Percentiles rank a stretch among this genome's conserved stretches.
Conservation (phyloP, 2,888 invertebrate genomes). For the Rhagophthalmus giganteus region DNA sequence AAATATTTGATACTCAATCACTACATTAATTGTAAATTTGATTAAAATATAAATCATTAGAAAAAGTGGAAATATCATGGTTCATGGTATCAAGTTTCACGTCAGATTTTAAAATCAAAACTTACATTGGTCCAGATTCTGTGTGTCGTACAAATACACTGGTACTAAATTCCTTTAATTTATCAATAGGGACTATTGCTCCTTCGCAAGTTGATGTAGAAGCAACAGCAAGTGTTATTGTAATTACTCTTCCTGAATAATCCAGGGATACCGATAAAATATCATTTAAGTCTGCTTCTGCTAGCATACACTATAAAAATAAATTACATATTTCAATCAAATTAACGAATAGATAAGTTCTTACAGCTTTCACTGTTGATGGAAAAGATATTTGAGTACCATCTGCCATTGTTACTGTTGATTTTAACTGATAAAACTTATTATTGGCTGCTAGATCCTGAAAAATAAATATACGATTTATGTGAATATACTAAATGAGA, state of each 20-base stretch:
- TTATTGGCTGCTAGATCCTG: slow-evolving; percentile 68
- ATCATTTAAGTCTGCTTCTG: slow-evolving; percentile 78
- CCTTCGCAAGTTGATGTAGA: slow-evolving; percentile 56
- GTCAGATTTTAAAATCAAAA: slow-evolving; percentile 27
- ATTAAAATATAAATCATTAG: background rate
- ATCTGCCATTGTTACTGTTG: slow-evolving; percentile 69
- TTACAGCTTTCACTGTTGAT: slow-evolving; percentile 79
- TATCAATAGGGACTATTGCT: slow-evolving; percentile 51
- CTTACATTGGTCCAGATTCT: slow-evolving; percentile 78
- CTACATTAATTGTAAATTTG: slow-evolving; percentile 9
- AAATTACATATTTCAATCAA: no score
- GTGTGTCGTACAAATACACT: slow-evolving; percentile 78
- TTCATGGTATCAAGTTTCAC: no score
- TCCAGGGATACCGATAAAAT: slow-evolving; percentile 78
- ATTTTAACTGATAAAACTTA: slow-evolving; percentile 75
- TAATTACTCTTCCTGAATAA: slow-evolving; percentile 75
- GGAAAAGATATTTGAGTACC: slow-evolving; percentile 69
- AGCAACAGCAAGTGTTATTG: slow-evolving; percentile 64
- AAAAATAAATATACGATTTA: slow-evolving; percentile 39
- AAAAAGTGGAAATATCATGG: no score
- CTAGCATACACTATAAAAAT: slow-evolving; percentile 66
- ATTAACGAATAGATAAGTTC: no score
- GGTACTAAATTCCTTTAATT: slow-evolving; percentile 68
- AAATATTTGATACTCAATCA: no score
- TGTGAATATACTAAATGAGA: background rate